Evolutionary conservation across 2,113 vertebrate genomes (phyloP).

Genomic region (Psittacus erithacus): DNA sequence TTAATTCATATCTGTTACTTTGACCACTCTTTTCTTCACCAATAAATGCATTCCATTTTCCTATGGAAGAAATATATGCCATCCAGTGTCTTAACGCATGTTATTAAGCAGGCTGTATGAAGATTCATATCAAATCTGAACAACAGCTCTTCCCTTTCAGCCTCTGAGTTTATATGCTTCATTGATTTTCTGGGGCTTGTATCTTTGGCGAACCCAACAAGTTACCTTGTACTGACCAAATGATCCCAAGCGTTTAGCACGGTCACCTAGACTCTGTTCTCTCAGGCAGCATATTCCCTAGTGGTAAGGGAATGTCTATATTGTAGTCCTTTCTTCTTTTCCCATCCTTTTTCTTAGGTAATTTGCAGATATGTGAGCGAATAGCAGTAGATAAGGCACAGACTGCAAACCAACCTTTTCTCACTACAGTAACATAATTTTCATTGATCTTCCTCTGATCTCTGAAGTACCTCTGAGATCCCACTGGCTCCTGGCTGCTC

Average conservation of each 20-base stretch:
- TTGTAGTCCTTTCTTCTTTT: background rate
- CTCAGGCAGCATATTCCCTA: background rate
- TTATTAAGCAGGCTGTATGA: background rate
- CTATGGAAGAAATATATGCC: background rate
- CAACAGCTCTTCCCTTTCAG: background rate
- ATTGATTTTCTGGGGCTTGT: background rate
- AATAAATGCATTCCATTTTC: background rate
- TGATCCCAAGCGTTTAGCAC: background rate
- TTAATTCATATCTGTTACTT: constrained; percentile 31
- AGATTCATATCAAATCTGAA: background rate
- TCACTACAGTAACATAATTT: constrained; percentile 44
- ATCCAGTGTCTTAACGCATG: background rate
- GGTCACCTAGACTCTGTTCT: background rate
- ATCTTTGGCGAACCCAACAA: background rate
- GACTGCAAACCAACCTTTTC: constrained; percentile 15
- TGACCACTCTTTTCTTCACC: background rate
- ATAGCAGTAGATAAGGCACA: background rate
- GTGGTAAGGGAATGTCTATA: background rate
- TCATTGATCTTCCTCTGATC: constrained; percentile 49
- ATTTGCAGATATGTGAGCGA: background rate
- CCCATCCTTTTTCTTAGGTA: background rate
- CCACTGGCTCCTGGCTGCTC: constrained; percentile 16
- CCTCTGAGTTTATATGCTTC: background rate
- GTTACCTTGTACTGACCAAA: background rate
- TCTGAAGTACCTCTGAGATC: constrained; percentile 24